Evolutionary conservation across 2,797 vertebrate genomes (phyloP).

Genomic region (Pyrocephalus nanus): DNA sequence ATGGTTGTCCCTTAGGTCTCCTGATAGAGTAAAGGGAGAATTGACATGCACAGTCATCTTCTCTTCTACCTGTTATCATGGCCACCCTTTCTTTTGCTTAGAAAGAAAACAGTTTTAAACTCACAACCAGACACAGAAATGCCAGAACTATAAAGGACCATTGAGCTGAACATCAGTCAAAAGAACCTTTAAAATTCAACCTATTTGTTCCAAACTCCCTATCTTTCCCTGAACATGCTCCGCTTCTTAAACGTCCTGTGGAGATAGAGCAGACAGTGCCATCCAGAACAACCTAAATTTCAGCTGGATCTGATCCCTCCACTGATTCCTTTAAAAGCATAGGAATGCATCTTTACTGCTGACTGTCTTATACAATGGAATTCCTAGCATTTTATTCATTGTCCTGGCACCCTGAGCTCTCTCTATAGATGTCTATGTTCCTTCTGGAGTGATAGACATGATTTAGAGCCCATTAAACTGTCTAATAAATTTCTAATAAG

Average conservation of each 20-base stretch:
- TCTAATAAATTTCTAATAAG: neutral
- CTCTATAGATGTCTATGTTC: neutral
- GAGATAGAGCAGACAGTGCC: neutral
- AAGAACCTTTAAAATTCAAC: neutral
- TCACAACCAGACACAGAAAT: neutral
- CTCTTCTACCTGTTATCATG: neutral
- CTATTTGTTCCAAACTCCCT: neutral
- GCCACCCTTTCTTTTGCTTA: neutral
- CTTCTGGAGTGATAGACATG: neutral
- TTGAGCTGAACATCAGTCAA: neutral
- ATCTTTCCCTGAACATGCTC: neutral
- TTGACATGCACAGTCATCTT: neutral
- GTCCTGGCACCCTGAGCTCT: neutral
- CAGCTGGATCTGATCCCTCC: neutral
- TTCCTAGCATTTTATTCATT: neutral
- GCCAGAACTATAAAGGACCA: neutral
- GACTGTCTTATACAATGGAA: neutral
- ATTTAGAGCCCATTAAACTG: neutral
- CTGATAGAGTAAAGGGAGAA: neutral
- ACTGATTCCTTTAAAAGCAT: neutral
- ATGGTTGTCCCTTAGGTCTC: neutral
- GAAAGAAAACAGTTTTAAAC: neutral
- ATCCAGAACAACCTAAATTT: neutral
- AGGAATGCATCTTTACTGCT: neutral
- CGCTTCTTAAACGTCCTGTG: neutral